Percentiles rank a stretch among this genome's conserved stretches.
Evolutionary conservation across 2,888 invertebrate genomes (phyloP).

Genomic region (Coronaproctus castanopsis): DNA sequence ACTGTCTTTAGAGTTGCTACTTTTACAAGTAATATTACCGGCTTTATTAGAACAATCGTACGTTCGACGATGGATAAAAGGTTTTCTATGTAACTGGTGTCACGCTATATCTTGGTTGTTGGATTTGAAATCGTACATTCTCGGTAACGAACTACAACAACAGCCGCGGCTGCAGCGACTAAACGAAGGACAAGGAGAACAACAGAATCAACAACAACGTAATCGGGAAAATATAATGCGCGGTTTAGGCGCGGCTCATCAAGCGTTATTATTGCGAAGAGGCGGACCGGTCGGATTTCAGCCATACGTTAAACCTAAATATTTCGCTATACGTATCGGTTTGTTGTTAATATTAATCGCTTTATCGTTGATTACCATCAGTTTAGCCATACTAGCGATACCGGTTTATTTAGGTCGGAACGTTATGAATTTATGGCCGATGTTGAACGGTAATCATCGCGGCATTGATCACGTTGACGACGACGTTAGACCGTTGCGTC

Average conservation of each 20-base stretch:
- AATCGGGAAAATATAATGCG: conserved; percentile 26
- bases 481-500: conserved; percentile 16
- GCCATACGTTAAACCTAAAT: conserved; percentile 67
- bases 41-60: conserved; percentile 91
- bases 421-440: conserved; percentile 70
- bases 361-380: conserved; percentile 61
- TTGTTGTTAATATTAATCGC: conserved; percentile 55
- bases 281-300: conserved; percentile 60
- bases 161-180: conserved; percentile 5
- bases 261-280: conserved; percentile 59
- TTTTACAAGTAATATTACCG: conserved; percentile 85
- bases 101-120: conserved; percentile 59
- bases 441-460: conserved; percentile 22
- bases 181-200: conserved; percentile 26
- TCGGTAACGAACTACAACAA: conserved; percentile 38
- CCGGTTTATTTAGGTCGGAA: conserved; percentile 80
- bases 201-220: background rate
- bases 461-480: conserved; percentile 15
- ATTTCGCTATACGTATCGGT: conserved; percentile 50
- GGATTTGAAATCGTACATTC: conserved; percentile 70
- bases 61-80: conserved; percentile 82
- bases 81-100: conserved; percentile 73
- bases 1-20: conserved; percentile 71
- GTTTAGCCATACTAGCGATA: conserved; percentile 63
- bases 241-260: conserved; percentile 59